phyloP scores from a whole-genome alignment of 2,888 invertebrate genomes.

The Drosophila diplacantha region DNA sequence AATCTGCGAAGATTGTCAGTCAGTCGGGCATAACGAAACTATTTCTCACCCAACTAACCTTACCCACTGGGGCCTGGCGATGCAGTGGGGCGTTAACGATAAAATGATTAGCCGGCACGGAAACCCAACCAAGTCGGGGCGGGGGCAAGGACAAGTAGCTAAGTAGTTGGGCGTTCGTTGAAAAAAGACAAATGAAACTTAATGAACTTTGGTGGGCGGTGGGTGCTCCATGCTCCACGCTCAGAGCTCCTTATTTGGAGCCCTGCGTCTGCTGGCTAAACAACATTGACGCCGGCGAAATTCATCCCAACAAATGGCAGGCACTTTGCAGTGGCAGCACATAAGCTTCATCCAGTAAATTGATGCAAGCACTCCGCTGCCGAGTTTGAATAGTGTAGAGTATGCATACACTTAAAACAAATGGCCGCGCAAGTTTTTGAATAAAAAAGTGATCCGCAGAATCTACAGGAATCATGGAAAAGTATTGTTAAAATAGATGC shows the following conservation, averaged over 20 bases:
- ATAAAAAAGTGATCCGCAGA: neutral
- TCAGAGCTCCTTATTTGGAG: neutral
- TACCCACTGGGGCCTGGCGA: slow-evolving; percentile 12
- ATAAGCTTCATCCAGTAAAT: slow-evolving; percentile 64
- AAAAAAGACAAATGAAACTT: slow-evolving; percentile 50
- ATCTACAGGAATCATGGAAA: neutral
- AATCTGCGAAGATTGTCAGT: slow-evolving; percentile 35
- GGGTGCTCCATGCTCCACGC: neutral
- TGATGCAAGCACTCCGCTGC: slow-evolving; percentile 50
- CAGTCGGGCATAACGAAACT: slow-evolving; percentile 47
- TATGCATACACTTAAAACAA: slow-evolving; percentile 10
- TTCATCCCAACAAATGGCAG: slow-evolving; percentile 52
- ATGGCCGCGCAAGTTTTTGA: neutral
- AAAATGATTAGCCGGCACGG: slow-evolving; percentile 63
- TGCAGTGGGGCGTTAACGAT: slow-evolving; percentile 51
- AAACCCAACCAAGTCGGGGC: slow-evolving; percentile 4
- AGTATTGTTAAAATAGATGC: neutral
- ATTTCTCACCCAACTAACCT: slow-evolving; percentile 56
- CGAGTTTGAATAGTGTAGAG: slow-evolving; percentile 10
- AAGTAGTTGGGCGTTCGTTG: slow-evolving; percentile 35
- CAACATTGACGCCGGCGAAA: slow-evolving; percentile 43
- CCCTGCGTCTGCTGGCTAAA: slow-evolving; percentile 32
- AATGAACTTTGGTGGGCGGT: slow-evolving; percentile 44
- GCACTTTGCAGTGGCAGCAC: slow-evolving; percentile 48
- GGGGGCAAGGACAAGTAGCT: slow-evolving; percentile 16